A percentile compares a stretch with the other conserved stretches of the same genome.
Conservation (phyloP, 2,888 invertebrate genomes). For the Chrysolina americana region DNA sequence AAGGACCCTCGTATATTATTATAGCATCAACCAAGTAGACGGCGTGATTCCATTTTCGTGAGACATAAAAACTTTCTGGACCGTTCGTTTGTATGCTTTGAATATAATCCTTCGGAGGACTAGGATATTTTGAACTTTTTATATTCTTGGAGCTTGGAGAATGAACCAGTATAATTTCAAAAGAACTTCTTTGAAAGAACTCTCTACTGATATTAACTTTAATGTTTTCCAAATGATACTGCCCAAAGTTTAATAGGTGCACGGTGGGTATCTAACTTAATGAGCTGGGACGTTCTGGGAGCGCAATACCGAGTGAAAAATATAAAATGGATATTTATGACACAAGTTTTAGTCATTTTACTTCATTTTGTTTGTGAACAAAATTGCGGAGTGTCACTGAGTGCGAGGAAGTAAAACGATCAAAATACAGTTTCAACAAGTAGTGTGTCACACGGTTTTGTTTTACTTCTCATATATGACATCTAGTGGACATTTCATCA, state of each 20-base stretch:
- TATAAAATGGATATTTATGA: too few relatives aligned
- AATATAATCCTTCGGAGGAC: constrained; percentile 43
- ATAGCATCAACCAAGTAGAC: constrained; percentile 33
- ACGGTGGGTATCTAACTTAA: background rate
- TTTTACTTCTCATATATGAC: too few relatives aligned
- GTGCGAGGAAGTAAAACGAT: too few relatives aligned
- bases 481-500: too few relatives aligned
- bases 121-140: constrained; percentile 38
- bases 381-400: too few relatives aligned
- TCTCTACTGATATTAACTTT: constrained; percentile 41
- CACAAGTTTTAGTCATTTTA: too few relatives aligned
- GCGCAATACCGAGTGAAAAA: too few relatives aligned
- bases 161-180: constrained; percentile 41
- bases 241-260: constrained; percentile 7
- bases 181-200: constrained; percentile 34
- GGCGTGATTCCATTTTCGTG: constrained; percentile 39
- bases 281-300: constrained; percentile 4
- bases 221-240: constrained; percentile 32
- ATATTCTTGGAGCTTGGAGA: constrained; percentile 28
- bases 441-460: too few relatives aligned
- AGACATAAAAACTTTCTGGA: constrained; percentile 40
- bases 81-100: constrained; percentile 39
- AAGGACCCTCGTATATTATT: constrained; percentile 25
- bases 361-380: too few relatives aligned
- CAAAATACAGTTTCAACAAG: too few relatives aligned